Evolutionary conservation across 2,797 vertebrate species (phyloP).

Genomic region (Acrocephalus scirpaceus): DNA sequence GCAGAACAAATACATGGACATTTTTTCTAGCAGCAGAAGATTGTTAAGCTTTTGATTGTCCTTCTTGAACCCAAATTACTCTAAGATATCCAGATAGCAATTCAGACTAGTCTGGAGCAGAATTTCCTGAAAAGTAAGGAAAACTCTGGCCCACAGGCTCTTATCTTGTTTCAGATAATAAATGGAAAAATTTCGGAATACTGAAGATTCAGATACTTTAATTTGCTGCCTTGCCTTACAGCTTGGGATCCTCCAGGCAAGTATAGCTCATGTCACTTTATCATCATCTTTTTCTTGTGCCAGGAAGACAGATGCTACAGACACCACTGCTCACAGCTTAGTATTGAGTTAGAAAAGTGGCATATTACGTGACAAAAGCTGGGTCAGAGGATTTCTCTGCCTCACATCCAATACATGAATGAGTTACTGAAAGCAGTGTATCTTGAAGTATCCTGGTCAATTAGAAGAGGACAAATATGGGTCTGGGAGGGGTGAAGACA

Average conservation of each 20-base stretch:
- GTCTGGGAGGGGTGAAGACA: not conserved
- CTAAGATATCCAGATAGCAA: not conserved
- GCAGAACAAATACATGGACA: not conserved
- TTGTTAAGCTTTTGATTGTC: not conserved
- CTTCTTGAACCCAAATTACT: not conserved
- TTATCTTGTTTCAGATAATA: not conserved
- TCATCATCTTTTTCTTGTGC: not conserved
- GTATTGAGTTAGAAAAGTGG: not conserved
- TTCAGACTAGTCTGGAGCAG: not conserved
- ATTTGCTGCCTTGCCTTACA: not conserved
- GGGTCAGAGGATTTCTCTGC: not conserved
- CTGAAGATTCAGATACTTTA: not conserved
- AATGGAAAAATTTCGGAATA: not conserved
- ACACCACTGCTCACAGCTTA: not conserved
- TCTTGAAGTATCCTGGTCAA: not conserved
- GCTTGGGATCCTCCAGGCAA: not conserved
- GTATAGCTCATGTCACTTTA: not conserved
- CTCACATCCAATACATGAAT: fast-evolving
- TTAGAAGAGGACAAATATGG: not conserved
- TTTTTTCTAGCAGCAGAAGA: not conserved
- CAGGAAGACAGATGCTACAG: not conserved
- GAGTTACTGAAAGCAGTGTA: not conserved
- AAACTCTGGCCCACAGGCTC: not conserved
- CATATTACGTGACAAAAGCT: not conserved
- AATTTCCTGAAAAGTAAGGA: not conserved